Percentiles rank a stretch among this genome's conserved stretches.
Evolutionary conservation across 2,888 invertebrate genomes (phyloP).

Genomic region (Scaptomyza tumidula): DNA sequence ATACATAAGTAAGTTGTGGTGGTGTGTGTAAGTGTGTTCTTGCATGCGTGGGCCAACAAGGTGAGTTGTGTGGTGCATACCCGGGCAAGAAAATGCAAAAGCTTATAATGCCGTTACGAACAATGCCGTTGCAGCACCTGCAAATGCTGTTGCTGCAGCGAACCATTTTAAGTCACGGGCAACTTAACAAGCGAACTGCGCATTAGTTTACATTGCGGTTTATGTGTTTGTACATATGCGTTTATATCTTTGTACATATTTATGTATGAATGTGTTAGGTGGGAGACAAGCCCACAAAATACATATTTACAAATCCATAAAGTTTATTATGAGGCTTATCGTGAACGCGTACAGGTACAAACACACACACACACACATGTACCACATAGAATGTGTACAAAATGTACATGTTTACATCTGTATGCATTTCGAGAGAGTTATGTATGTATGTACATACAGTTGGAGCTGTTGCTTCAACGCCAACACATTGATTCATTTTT

Average conservation of each 20-base stretch:
- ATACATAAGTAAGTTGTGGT: not conserved
- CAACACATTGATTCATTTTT: constrained; percentile 45
- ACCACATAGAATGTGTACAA: not conserved
- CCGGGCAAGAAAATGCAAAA: not conserved
- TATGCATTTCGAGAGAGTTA: not conserved
- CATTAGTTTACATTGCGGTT: constrained; percentile 50
- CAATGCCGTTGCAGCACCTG: not conserved
- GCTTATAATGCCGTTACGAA: constrained; percentile 4
- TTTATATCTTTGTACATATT: not conserved
- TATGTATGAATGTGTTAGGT: constrained; percentile 7
- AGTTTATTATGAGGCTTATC: constrained; percentile 38
- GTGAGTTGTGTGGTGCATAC: no score
- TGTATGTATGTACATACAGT: constrained; percentile 10
- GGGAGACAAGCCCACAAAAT: constrained; percentile 36
- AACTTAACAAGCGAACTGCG: constrained; percentile 59
- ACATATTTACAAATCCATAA: constrained; percentile 11
- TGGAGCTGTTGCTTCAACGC: constrained; percentile 26
- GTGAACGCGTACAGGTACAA: constrained; percentile 4
- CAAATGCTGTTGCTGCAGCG: constrained; percentile 8
- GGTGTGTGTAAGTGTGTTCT: not conserved
- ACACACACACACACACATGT: constrained; percentile 25
- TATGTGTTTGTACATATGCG: not conserved
- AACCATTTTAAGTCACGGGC: constrained; percentile 44
- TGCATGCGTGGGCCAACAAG: constrained; percentile 6
- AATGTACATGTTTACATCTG: not conserved